Evolutionary conservation across 2,888 invertebrate genomes (phyloP), one percentile per base, ranked within the genome.

Genomic region (Caradrina clavipalpis): DNA sequence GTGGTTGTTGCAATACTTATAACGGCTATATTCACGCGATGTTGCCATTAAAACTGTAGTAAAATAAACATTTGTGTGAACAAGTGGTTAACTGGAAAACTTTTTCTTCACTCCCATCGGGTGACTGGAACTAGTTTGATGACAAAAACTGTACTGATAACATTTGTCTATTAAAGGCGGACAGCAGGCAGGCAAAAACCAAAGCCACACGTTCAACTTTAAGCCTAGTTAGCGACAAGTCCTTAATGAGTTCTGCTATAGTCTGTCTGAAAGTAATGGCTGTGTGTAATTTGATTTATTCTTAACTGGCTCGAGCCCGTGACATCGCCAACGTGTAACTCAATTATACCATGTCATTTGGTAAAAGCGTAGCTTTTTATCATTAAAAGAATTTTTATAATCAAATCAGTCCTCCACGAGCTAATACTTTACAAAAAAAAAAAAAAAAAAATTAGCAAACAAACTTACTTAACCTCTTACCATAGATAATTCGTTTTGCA

Each of bases 21-120:
- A 47, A 21, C 31, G n/a, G 6, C 47, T 21, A 17, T 59, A 15
- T 61, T 61, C 83, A 82, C 78, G 80, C 77, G 68, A 83, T 80
- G 60, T 59, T 55, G 45, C 57, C 77, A 76, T 82, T 81, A 76
- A 77, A 81, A 82, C 62, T 76, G 54, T 67, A 45, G 74, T 75
- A 69, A 73, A 80, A 73, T 70, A 74, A 80, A 74, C 58, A 68
- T 70, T 72, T 69, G 22, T 60, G 56, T 59, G 57, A 63, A 66
- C 57, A 61, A 58, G 45, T 35, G 21, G 11, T 26, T 67, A 80
- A 80, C 63, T 56, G 56, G 56, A 11, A 76, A 78, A 71, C 69
- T 77, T 84, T 72, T 75, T 26, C 60, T 10, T 56, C 10, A 8
- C n/a, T 56, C 39, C 50, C 51, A 53, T 10, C n/a, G 60, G 66